Percentiles rank a stretch among this genome's conserved stretches.
Conservation (phyloP, 2,797 vertebrate genomes). For the Apogon hyalosoma region DNA sequence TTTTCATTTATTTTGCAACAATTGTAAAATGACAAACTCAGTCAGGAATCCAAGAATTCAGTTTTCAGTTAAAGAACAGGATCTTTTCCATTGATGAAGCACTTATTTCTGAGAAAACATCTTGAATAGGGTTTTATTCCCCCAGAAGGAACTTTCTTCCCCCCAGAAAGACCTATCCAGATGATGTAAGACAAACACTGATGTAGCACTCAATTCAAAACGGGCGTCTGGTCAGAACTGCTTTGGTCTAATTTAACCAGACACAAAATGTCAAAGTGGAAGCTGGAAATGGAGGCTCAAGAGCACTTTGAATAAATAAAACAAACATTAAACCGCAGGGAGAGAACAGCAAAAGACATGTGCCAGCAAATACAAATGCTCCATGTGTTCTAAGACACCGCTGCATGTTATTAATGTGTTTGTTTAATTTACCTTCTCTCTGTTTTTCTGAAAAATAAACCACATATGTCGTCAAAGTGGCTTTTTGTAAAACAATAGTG, state of each 20-base stretch:
- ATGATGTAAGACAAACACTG: slow-evolving; percentile 5
- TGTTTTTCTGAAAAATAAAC: slow-evolving; percentile 71
- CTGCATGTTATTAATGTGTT: slow-evolving; percentile 57
- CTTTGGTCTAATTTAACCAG: background rate
- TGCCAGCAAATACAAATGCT: background rate
- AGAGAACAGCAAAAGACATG: background rate
- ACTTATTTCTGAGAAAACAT: background rate
- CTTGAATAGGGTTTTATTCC: background rate
- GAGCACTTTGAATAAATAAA: background rate
- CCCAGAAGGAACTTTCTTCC: background rate
- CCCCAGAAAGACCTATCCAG: background rate
- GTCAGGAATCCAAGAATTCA: background rate
- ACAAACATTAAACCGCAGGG: background rate
- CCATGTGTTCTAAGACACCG: slow-evolving; percentile 3
- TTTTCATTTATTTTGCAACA: slow-evolving; percentile 6
- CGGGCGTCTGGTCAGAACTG: background rate
- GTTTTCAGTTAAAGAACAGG: background rate
- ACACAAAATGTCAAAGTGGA: slow-evolving; percentile 10
- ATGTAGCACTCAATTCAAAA: background rate
- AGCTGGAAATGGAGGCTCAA: background rate
- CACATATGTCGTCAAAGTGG: slow-evolving; percentile 60
- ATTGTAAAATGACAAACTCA: slow-evolving; percentile 3
- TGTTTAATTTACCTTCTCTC: slow-evolving; percentile 64
- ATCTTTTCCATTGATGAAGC: background rate
- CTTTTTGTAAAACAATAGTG: slow-evolving; percentile 76